These are phyloP conservation scores for Eledona agricola DNA, from an alignment of 2,888 invertebrate species.

Conservation along the genomic window DNA sequence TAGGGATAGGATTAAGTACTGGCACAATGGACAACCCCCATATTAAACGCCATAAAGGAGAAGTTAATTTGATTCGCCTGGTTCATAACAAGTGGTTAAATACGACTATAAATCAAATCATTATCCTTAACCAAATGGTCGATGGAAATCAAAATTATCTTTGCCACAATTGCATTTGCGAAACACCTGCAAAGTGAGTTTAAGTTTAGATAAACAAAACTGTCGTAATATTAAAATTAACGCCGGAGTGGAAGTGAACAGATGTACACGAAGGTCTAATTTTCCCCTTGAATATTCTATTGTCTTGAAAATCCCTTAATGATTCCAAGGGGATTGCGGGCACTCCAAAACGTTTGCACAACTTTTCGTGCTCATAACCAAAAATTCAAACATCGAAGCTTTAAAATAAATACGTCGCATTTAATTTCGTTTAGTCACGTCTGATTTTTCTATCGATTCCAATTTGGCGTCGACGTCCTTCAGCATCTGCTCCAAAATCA, in stretches of 20 bases:
- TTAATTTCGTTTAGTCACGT: too few species aligned
- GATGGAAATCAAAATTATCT: constrained; percentile 1
- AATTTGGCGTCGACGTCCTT: too few species aligned
- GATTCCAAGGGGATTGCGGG: constrained; percentile 40
- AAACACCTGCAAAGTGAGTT: too few species aligned
- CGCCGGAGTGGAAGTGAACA: constrained; percentile 54
- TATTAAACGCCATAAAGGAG: constrained; percentile 42
- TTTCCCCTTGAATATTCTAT: constrained; percentile 59
- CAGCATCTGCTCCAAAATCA: constrained; percentile 1
- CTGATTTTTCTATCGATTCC: too few species aligned
- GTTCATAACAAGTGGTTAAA: constrained; percentile 59
- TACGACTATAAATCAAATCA: constrained; percentile 58
- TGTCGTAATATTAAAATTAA: too few species aligned
- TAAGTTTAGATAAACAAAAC: too few species aligned
- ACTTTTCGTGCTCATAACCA: too few species aligned
- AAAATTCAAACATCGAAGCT: too few species aligned
- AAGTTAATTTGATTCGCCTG: constrained; percentile 53
- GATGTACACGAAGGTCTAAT: constrained; percentile 59
- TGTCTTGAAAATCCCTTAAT: constrained; percentile 60
- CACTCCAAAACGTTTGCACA: constrained; percentile 1
- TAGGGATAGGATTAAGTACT: constrained; percentile 19
- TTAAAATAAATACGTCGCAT: too few species aligned
- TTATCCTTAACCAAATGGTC: constrained; percentile 45
- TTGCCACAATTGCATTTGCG: constrained; percentile 21
- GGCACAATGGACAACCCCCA: constrained; percentile 28